Evolutionary conservation across 1,140 invertebrate species (phyloP).

Genomic region (Anoplophora glabripennis): DNA sequence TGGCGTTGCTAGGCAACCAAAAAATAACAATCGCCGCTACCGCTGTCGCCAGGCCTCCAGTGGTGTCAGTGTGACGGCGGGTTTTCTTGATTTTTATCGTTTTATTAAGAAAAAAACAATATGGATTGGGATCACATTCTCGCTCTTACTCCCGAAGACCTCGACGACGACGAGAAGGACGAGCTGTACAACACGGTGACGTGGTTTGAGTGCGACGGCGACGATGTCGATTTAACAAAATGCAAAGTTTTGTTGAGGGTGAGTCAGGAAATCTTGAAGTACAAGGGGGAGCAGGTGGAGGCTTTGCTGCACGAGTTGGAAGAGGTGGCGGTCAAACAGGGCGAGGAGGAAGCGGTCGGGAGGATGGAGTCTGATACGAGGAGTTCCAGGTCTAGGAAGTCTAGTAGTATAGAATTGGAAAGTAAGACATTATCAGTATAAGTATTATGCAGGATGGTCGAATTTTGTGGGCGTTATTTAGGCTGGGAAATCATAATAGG

Average conservation of each 20-base stretch:
- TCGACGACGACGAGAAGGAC: conserved; percentile 60
- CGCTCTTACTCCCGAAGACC: conserved; percentile 53
- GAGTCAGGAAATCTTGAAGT: conserved; percentile 62
- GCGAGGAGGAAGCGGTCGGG: conserved; percentile 46
- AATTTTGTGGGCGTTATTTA: no score
- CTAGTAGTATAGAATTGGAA: conserved; percentile 31
- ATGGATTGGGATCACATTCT: conserved; percentile 61
- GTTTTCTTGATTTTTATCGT: background rate
- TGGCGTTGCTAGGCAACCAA: no score
- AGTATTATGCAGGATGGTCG: no score
- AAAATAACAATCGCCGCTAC: no score
- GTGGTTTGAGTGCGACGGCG: conserved; percentile 58
- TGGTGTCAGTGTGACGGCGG: no score
- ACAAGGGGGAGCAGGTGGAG: conserved; percentile 64
- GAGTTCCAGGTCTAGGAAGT: conserved; percentile 32
- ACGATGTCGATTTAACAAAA: conserved; percentile 55
- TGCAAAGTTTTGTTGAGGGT: conserved; percentile 57
- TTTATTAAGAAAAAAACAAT: conserved; percentile 1
- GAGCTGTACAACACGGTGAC: conserved; percentile 58
- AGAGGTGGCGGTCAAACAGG: conserved; percentile 51
- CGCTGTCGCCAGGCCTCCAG: no score
- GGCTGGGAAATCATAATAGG: no score
- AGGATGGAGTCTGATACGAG: conserved; percentile 34
- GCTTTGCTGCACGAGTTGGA: conserved; percentile 54
- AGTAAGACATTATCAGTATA: no score